Evolutionary conservation across 2,113 vertebrate species (phyloP).

Genomic region (Ciconia maguari): DNA sequence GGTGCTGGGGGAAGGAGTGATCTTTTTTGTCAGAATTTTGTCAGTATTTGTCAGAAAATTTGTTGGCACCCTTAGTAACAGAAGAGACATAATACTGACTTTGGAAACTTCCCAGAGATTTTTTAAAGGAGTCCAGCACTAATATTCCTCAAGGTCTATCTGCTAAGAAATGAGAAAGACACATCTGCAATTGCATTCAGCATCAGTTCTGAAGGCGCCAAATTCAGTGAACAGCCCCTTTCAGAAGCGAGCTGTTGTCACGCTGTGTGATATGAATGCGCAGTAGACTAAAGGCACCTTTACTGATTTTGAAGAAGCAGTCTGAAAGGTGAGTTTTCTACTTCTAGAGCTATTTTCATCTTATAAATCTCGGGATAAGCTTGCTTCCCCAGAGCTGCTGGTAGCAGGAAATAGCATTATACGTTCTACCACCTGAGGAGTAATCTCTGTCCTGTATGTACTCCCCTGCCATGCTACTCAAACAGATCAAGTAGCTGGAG

Average conservation of each 20-base stretch:
- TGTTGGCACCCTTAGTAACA: not conserved
- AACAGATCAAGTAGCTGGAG: not conserved
- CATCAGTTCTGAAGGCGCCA: not conserved
- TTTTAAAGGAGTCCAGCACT: not conserved
- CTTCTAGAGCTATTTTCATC: not conserved
- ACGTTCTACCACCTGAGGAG: not conserved
- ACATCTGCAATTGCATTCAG: not conserved
- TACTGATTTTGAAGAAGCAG: not conserved
- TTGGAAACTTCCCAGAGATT: not conserved
- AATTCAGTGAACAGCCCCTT: not conserved
- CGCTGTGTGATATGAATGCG: not conserved
- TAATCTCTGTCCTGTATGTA: not conserved
- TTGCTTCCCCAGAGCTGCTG: not conserved
- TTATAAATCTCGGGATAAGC: not conserved
- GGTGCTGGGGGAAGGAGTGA: not conserved
- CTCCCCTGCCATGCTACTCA: not conserved
- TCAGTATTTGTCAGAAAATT: not conserved
- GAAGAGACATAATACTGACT: not conserved
- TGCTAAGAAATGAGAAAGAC: not conserved
- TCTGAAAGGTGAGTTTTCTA: not conserved
- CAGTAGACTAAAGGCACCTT: not conserved
- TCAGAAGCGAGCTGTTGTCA: not conserved
- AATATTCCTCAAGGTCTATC: not conserved
- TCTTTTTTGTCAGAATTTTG: not conserved
- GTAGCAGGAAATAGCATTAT: not conserved